phyloP scores from a whole-genome alignment of 2,113 vertebrate species.

The Pyxicephalus adspersus region DNA sequence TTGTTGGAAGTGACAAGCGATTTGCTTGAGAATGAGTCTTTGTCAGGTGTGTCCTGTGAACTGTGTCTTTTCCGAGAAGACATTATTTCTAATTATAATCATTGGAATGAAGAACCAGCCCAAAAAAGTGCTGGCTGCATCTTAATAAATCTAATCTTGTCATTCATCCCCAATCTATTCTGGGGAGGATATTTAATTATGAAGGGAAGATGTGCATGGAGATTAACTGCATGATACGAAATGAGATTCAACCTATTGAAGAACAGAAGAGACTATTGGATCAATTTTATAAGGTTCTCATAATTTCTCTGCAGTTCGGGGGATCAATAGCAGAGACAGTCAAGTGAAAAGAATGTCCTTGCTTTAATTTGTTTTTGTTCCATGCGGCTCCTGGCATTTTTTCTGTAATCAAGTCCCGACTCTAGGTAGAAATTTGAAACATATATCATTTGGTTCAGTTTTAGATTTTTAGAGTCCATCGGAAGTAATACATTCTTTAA shows the following conservation, averaged over 20 bases:
- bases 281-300: slow-evolving; percentile 14
- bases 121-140: slow-evolving; percentile 13
- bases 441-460: too few species aligned
- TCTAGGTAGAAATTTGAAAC: too few species aligned
- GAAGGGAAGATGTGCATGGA: not conserved
- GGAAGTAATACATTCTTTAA: too few species aligned
- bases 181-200: slow-evolving; percentile 32
- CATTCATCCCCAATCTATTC: slow-evolving; percentile 20
- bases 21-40: slow-evolving; percentile 12
- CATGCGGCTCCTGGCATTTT: not conserved
- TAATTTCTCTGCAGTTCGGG: not conserved
- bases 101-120: slow-evolving; percentile 3
- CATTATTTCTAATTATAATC: slow-evolving; percentile 30
- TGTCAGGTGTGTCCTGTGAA: slow-evolving; percentile 24
- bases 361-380: not conserved
- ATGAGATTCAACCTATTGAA: slow-evolving; percentile 12
- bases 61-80: slow-evolving; percentile 15
- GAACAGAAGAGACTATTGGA: slow-evolving; percentile 2
- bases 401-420: not conserved
- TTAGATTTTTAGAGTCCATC: too few species aligned
- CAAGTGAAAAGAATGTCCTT: not conserved
- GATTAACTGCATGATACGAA: slow-evolving; percentile 13
- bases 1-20: not conserved
- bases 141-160: slow-evolving; percentile 35
- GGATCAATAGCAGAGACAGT: slow-evolving; percentile 1